Base-by-base conservation (phyloP, 2,888 invertebrate genomes). In the Acrobasis suavella region DNA sequence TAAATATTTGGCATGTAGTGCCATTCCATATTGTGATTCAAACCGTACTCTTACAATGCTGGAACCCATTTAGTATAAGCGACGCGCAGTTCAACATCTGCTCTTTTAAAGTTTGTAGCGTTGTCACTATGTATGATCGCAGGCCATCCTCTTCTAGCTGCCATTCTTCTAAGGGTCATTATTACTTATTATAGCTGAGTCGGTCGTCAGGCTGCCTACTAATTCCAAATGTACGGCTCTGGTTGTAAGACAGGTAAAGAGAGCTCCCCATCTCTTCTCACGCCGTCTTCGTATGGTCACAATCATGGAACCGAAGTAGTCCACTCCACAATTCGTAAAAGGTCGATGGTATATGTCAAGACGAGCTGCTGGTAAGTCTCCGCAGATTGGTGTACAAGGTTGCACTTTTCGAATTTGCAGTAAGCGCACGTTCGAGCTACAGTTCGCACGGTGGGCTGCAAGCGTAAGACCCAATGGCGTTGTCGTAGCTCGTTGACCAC, bases 401-500 rank as follows among this genome's bases (percentile, higher is more conserved):
- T 22, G 15, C 5, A 16, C n/a, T 7, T 22, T 8, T 17, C 51
- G 9, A 15, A 51, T 5, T 3, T 16, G 51, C 51, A 51, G n/a
- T 16, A 7, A 7, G 12, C 8, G 16, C 51, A 51, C 2, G 9
- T 7, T 2, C 17, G 17, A 2, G 22, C 22, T 9, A 51, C 51
- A 15, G 16, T 16, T 8, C 22, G 16, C 9, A 51, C 51, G 2
- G 51, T 51, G 9, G 51, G 51, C 17, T 16, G 51, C 15, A 51
- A 16, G 16, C 16, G 15, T 22, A 51, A 7, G 10, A 51, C 16
- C 51, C 51, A 51, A 10, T 16, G 16, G 15, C 62, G 62, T 55
- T 75, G 73, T 22, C 74, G 62, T 1, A 71, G 56, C 9, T 73
- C 69, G 52, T 75, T 73, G 7, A 62, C 60, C 5, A 69, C 67